Evolutionary conservation across 23 tunicate species (phyloP).

Genomic region (Trididemnum clinides): DNA sequence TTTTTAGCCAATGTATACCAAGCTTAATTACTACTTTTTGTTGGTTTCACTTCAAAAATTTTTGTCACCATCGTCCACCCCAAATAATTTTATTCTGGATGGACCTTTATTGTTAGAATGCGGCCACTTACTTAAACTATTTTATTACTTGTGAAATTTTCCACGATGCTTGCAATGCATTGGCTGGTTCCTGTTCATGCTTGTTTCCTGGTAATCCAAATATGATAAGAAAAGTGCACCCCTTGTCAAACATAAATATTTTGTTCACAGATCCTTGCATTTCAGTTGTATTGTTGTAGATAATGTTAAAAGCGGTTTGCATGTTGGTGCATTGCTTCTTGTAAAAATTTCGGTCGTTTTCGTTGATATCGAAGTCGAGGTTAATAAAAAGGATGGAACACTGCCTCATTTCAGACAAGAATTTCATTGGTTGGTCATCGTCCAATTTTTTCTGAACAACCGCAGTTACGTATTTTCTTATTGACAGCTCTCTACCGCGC

Average conservation of each 20-base stretch:
- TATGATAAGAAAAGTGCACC: slow-evolving; percentile 91
- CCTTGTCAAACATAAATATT: slow-evolving; percentile 99
- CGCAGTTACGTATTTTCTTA: slow-evolving; percentile 75
- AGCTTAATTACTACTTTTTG: too few species aligned
- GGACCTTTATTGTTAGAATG: too few species aligned
- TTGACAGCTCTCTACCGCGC: slow-evolving; percentile 33
- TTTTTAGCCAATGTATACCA: too few species aligned
- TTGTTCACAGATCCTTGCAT: slow-evolving; percentile 91
- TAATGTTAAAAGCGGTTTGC: slow-evolving; percentile 66
- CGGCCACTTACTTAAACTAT: too few species aligned
- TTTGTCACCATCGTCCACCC: too few species aligned
- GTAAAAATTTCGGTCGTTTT: slow-evolving; percentile 62
- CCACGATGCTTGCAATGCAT: slow-evolving; percentile 94
- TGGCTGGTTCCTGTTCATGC: slow-evolving; percentile 97
- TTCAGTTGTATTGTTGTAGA: slow-evolving; percentile 33
- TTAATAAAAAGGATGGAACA: slow-evolving; percentile 87
- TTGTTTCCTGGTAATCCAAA: slow-evolving; percentile 98
- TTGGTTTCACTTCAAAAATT: too few species aligned
- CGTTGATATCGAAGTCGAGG: slow-evolving; percentile 76
- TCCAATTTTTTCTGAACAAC: slow-evolving; percentile 87
- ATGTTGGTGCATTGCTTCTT: slow-evolving; percentile 74
- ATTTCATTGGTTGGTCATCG: slow-evolving; percentile 87
- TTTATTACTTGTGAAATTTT: slow-evolving; percentile 58
- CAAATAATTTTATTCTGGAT: too few species aligned
- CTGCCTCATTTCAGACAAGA: slow-evolving; percentile 92